phyloP scores from a whole-genome alignment of 2,888 invertebrate species.

The Drosophila subquinaria region DNA sequence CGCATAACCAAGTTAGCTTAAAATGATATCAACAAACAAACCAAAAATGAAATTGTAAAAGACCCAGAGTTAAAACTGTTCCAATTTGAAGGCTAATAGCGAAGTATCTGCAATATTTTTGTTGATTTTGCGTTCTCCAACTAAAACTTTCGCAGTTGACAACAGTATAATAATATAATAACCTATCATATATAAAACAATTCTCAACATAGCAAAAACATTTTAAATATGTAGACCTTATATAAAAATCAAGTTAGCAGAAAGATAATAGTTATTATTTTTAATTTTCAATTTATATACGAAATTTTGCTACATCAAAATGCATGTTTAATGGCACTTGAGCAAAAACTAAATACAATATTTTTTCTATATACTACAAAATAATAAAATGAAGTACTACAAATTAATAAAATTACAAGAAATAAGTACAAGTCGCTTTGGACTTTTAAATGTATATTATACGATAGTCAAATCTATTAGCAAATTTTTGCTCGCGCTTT shows the following conservation, averaged over 20 bases:
- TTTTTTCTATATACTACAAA: conserved; percentile 75
- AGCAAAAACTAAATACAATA: conserved; percentile 65
- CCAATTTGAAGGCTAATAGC: conserved; percentile 13
- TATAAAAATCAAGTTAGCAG: conserved; percentile 19
- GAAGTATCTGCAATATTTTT: conserved; percentile 36
- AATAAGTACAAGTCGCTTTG: conserved; percentile 62
- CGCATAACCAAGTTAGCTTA: conserved; percentile 71
- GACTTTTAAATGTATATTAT: conserved; percentile 64
- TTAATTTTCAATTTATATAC: conserved; percentile 69
- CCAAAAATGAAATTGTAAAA: conserved; percentile 26
- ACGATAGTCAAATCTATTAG: conserved; percentile 82
- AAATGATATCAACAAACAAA: conserved; percentile 44
- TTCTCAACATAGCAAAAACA: conserved; percentile 42
- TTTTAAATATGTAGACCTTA: conserved; percentile 49
- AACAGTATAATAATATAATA: conserved; percentile 28
- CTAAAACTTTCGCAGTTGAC: conserved; percentile 28
- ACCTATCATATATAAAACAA: conserved; percentile 28
- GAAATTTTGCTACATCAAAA: conserved; percentile 50
- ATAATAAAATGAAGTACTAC: conserved; percentile 42
- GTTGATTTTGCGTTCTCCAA: conserved; percentile 22
- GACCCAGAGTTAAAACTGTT: conserved; percentile 28
- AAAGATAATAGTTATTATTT: conserved; percentile 31
- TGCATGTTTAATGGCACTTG: conserved; percentile 69
- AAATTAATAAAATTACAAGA: conserved; percentile 53
- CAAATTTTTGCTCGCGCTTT: conserved; percentile 84